Evolutionary conservation across 2,113 vertebrate genomes (phyloP), one percentile per base, ranked within the genome.

Genomic region (Lontra canadensis): DNA sequence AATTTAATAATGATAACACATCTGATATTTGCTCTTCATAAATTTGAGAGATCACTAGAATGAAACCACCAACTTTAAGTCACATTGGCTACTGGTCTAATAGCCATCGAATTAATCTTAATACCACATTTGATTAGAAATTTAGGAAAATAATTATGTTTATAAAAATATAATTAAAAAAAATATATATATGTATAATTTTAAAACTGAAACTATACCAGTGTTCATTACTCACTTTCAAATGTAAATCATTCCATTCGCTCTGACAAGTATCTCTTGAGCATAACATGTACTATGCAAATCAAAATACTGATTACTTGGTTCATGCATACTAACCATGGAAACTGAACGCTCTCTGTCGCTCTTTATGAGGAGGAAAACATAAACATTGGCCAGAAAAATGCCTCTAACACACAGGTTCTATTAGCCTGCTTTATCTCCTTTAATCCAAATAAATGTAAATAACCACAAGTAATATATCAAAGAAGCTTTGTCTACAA

Each of bases 101-200:
- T 59, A 79, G 65, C 25, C 44, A 85, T 11, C 10, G 4, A 88
- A 63, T 93, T 88, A 81, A 59, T 57, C 18, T 92, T 55, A 91
- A 88, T 59, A 44, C 42, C 81, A 95, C 5, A 82, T 78, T 61
- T 76, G 11, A 52, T 18, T 76, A 95, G 31, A 29, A 80, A 81
- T 34, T 42, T 80, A 88, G 47, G 18, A 20, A 93, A 96, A 82
- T 73, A 79, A 76, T 71, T 29, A 87, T 52, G 29, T 82, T 92
- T 74, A 84, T 71, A 80, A 95, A 96, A 82, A 10, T 63, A 95
- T 85, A 95, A 92, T 90, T 63, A 59, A 84, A 97, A 94, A 12
- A 13, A 29, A 87, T 81, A 90, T 74, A 84, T 69, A 76, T 94
- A 94, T 79, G 8, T 63, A 95, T 78, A 95, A 92, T 94, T 93